A percentile compares a stretch with the other conserved stretches of the same genome.
These are phyloP conservation scores for Acanthis flammea DNA, from an alignment of 2,797 vertebrate species.

Conservation along the genomic window DNA sequence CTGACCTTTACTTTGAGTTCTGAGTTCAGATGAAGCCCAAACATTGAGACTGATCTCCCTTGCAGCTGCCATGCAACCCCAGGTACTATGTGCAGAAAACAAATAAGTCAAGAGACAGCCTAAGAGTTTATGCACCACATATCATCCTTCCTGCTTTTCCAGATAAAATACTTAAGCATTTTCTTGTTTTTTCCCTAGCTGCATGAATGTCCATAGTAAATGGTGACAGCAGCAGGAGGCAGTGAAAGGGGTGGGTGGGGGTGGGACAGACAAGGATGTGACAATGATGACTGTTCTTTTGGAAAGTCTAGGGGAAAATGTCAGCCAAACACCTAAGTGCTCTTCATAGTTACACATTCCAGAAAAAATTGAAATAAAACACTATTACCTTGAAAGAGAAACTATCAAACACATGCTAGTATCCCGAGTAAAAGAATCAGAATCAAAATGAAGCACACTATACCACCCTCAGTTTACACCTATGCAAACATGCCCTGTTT, in stretches of 20 bases:
- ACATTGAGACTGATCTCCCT: not conserved
- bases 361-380: not conserved
- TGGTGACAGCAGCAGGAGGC: not conserved
- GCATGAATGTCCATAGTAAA: not conserved
- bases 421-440: not conserved
- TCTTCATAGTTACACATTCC: not conserved
- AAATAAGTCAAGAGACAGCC: not conserved
- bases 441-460: not conserved
- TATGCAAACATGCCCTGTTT: not conserved
- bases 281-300: fast-evolving
- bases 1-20: conserved; percentile 2
- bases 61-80: not conserved
- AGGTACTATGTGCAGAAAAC: not conserved
- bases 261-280: not conserved
- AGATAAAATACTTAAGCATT: not conserved
- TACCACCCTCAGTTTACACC: not conserved
- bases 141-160: not conserved
- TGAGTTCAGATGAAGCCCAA: not conserved
- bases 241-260: fast-evolving
- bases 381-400: not conserved
- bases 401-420: not conserved
- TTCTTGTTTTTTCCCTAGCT: not conserved
- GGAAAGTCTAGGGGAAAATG: not conserved
- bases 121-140: not conserved
- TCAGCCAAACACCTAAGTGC: not conserved